Conservation (phyloP, 2,888 invertebrate genomes). For the Aphrophora alni region DNA sequence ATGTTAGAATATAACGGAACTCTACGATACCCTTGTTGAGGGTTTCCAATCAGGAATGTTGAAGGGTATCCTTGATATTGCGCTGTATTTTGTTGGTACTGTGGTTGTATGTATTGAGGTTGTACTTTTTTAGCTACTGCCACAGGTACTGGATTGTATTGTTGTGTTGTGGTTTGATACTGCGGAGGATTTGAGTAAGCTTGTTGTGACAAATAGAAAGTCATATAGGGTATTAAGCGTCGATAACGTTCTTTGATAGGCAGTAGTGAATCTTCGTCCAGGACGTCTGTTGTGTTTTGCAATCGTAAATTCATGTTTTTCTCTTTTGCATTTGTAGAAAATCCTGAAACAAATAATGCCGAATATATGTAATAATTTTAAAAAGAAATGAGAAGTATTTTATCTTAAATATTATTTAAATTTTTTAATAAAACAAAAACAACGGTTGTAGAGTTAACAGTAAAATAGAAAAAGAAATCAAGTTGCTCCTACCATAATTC, state of each 20-base stretch:
- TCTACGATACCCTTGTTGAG: constrained; percentile 18
- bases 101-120: constrained; percentile 3
- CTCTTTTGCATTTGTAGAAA: background rate
- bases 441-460: too few relatives aligned
- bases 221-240: constrained; percentile 82
- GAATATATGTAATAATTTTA: too few relatives aligned
- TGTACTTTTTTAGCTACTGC: background rate
- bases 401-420: too few relatives aligned
- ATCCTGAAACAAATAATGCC: background rate
- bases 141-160: background rate
- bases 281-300: constrained; percentile 14
- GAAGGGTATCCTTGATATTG: constrained; percentile 26
- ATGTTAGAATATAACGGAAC: constrained; percentile 26
- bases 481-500: too few relatives aligned
- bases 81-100: background rate
- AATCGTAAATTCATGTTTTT: background rate
- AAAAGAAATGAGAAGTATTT: too few relatives aligned
- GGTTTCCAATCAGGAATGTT: constrained; percentile 16
- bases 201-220: constrained; percentile 67
- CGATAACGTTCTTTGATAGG: constrained; percentile 60
- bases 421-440: too few relatives aligned
- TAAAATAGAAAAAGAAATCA: too few relatives aligned
- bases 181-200: background rate
- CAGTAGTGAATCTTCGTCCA: constrained; percentile 24
- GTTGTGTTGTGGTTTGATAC: constrained; percentile 8